These are phyloP conservation scores for Meandrina meandrites DNA, from an alignment of 92 coral and sea anemone species.

Conservation along the genomic window DNA sequence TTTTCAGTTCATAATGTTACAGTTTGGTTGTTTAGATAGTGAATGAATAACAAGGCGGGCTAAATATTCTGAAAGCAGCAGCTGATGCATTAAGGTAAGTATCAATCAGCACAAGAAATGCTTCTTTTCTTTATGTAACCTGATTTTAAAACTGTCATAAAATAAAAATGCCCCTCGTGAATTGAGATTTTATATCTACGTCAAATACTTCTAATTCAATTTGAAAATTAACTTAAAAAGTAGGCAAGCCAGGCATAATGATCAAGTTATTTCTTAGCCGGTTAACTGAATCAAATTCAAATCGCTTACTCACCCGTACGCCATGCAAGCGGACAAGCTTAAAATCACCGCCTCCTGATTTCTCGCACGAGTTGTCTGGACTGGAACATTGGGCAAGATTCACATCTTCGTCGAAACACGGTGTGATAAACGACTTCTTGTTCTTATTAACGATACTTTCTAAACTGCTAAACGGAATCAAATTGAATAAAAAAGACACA, in stretches of 20 bases:
- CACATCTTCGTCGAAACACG: slow-evolving; percentile 35
- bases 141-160: not conserved
- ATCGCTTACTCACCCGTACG: slow-evolving; percentile 1
- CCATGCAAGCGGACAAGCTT: slow-evolving; percentile 31
- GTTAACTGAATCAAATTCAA: not conserved
- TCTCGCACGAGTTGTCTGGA: slow-evolving; percentile 1
- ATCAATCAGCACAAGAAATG: no score
- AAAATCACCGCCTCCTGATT: not conserved
- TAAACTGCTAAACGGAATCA: not conserved
- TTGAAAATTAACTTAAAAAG: no score
- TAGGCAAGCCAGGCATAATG: not conserved
- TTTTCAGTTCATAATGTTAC: not conserved
- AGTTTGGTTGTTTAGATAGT: not conserved
- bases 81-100: not conserved
- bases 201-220: no score
- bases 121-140: not conserved
- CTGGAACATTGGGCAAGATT: not conserved
- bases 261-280: not conserved
- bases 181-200: not conserved
- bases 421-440: not conserved
- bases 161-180: not conserved
- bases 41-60: not conserved
- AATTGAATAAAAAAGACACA: not conserved
- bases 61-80: not conserved
- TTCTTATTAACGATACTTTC: not conserved